A percentile compares a stretch with the other conserved stretches of the same genome.
Evolutionary conservation across 2,113 vertebrate genomes (phyloP).

Genomic region (Crotalus helleri): DNA sequence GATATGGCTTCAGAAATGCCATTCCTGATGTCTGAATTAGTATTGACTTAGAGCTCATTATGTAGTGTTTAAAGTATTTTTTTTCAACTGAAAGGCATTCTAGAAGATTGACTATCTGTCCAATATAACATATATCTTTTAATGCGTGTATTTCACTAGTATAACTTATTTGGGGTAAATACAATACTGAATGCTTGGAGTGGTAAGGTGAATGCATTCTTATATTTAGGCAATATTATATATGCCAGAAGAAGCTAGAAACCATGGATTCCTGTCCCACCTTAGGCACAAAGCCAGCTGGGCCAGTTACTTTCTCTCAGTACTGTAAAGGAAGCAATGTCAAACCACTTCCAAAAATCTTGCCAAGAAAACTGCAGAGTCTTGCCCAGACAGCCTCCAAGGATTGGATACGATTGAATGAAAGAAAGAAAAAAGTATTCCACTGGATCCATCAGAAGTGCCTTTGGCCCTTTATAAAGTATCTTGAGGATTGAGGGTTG

Average conservation of each 20-base stretch:
- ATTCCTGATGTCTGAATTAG: not conserved
- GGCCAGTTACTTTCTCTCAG: not conserved
- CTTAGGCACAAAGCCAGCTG: not conserved
- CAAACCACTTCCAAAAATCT: not conserved
- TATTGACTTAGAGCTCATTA: not conserved
- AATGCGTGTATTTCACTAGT: not conserved
- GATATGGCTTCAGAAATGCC: not conserved
- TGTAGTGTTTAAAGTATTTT: not conserved
- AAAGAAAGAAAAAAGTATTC: not conserved
- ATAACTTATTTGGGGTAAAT: not conserved
- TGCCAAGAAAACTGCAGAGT: not conserved
- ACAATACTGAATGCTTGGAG: not conserved
- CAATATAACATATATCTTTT: not conserved
- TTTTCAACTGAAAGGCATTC: not conserved
- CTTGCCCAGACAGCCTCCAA: not conserved
- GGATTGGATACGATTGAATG: not conserved
- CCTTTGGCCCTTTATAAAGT: not conserved
- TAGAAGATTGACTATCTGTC: not conserved
- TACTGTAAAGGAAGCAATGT: not conserved
- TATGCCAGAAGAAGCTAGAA: not conserved
- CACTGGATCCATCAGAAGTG: not conserved
- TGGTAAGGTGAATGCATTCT: not conserved
- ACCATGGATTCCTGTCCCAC: not conserved
- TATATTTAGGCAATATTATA: not conserved
- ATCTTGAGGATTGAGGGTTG: not conserved